A percentile compares a stretch with the other conserved stretches of the same genome.
phyloP scores from a whole-genome alignment of 2,797 vertebrate genomes.

The Bucorvus abyssinicus region DNA sequence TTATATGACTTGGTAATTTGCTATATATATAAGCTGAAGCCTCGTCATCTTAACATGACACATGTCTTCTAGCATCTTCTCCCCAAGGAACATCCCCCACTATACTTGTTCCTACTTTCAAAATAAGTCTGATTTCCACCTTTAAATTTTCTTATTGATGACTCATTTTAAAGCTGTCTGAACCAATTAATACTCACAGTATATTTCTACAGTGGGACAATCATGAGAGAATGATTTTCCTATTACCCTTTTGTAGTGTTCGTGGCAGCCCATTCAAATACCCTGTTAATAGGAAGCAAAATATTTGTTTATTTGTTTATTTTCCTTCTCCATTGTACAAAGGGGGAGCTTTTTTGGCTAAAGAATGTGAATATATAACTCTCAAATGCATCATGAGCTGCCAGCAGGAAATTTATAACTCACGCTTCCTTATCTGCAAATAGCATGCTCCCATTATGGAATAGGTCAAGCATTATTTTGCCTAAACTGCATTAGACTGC shows the following conservation, averaged over 20 bases:
- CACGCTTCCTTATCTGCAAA: constrained; percentile 44
- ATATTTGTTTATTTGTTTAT: neutral
- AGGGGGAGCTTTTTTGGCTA: neutral
- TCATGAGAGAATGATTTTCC: neutral
- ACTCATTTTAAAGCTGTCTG: neutral
- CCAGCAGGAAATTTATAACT: constrained; percentile 51
- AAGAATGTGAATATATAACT: constrained; percentile 9
- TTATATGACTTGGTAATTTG: neutral
- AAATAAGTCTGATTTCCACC: neutral
- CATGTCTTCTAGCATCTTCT: neutral
- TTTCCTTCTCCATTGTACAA: neutral
- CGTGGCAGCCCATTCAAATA: neutral
- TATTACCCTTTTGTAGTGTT: neutral
- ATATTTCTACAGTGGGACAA: neutral
- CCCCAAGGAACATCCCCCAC: neutral
- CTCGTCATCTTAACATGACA: neutral
- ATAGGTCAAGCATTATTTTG: constrained; percentile 59
- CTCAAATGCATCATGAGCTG: constrained; percentile 28
- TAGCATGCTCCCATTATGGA: constrained; percentile 46
- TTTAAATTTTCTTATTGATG: neutral
- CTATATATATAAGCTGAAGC: neutral
- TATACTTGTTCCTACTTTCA: neutral
- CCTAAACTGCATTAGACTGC: neutral
- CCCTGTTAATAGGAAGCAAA: neutral
- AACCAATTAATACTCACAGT: neutral